A percentile compares a stretch with the other conserved stretches of the same genome.
These are phyloP conservation scores for Arizona elegans DNA, from an alignment of 2,113 vertebrate species.

Conservation along the genomic window DNA sequence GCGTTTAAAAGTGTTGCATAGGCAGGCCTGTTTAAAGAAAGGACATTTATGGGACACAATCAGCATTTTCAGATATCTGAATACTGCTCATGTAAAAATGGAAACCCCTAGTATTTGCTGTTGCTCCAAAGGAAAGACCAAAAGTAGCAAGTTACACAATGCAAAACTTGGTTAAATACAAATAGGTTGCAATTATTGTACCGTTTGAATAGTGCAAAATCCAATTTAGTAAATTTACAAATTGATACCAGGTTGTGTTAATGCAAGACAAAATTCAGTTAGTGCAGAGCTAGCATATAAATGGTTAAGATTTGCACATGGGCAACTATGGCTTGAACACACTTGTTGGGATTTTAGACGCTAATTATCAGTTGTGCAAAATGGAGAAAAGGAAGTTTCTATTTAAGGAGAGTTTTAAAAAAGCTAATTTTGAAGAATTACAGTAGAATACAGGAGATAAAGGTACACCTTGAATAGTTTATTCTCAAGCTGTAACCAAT, in stretches of 20 bases:
- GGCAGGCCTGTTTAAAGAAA: neutral
- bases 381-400: neutral
- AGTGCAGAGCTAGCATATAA: neutral
- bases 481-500: neutral
- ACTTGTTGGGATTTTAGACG: neutral
- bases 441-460: neutral
- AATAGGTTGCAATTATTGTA: neutral
- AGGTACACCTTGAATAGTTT: neutral
- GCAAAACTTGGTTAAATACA: neutral
- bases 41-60: neutral
- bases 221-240: neutral
- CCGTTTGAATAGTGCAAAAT: neutral
- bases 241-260: neutral
- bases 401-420: neutral
- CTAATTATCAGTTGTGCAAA: neutral
- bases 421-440: neutral
- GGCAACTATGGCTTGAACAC: neutral
- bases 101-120: neutral
- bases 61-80: neutral
- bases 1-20: neutral
- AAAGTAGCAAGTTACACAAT: neutral
- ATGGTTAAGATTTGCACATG: neutral
- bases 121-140: neutral
- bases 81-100: neutral
- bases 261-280: neutral